Percentiles rank a stretch among this genome's conserved stretches.
phyloP scores from a whole-genome alignment of 2,888 invertebrate species.

The Xestia xanthographa region DNA sequence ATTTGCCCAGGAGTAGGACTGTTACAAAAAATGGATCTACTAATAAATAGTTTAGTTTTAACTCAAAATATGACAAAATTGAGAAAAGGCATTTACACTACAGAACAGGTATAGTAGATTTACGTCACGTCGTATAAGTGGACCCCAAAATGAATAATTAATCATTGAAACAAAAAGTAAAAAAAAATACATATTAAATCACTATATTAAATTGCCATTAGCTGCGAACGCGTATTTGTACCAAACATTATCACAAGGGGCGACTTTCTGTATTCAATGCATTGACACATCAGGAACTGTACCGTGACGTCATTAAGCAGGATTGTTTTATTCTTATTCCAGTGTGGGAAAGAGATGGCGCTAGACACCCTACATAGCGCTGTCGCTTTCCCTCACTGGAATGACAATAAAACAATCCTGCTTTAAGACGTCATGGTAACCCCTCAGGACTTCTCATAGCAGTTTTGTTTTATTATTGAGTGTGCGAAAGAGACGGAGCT shows the following conservation, averaged over 20 bases:
- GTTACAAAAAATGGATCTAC: neutral
- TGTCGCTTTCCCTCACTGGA: too few relatives aligned
- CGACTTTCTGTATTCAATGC: neutral
- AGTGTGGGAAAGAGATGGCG: too few relatives aligned
- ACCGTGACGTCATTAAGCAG: too few relatives aligned
- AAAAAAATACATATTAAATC: neutral
- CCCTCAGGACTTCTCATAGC: neutral
- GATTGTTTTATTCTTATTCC: too few relatives aligned
- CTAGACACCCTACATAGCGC: too few relatives aligned
- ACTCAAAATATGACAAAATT: slow-evolving; percentile 5
- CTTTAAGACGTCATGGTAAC: neutral
- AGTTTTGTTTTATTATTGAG: neutral
- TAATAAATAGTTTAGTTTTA: neutral
- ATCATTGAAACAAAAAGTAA: too few relatives aligned
- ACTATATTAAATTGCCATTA: neutral
- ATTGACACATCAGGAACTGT: too few relatives aligned
- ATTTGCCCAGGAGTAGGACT: neutral
- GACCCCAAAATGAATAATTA: neutral
- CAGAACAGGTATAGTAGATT: neutral
- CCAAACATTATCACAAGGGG: neutral
- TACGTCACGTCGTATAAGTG: slow-evolving; percentile 6
- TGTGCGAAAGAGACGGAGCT: neutral
- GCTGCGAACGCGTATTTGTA: neutral
- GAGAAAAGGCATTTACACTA: neutral
- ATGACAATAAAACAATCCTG: too few relatives aligned